Evolutionary conservation across 2,797 vertebrate species (phyloP), one percentile per base, ranked within the genome.

Genomic region (Dipus sagitta): DNA sequence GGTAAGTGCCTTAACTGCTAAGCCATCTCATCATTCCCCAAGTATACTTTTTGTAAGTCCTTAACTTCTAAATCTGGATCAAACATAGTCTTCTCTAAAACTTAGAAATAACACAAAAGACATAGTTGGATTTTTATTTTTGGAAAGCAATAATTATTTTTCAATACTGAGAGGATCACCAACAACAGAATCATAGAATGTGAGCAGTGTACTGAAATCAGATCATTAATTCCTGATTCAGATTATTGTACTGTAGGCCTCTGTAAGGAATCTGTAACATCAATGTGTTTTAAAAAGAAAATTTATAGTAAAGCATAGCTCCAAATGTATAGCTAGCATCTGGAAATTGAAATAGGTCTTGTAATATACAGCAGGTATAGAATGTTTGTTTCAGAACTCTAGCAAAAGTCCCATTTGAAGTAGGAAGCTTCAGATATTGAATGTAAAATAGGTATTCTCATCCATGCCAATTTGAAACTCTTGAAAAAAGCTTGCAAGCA

Each of bases 31-130:
- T 11, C 47, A 47, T 9, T 47, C 47, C 47, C 47, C 11, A 15
- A 58, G 54, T 58, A 58, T 58, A 17, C 13, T 58, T 58, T 58
- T 58, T 58, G 17, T 68, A 67, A 64, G 70, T 20, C 72, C 64
- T 62, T 23, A 86, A 75, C 9, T 82, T 92, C 38, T 85, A 92
- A 65, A 79, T 86, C 42, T 34, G 10, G 13, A 58, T 92, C 65
- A 88, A 60, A 28, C 28, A 90, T 34, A 58, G 4, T 60, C 70
- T 94, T 87, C 38, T 76, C 58, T 70, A 64, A 74, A 62, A 78
- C 21, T 78, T 88, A 60, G 34, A 86, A 92, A 30, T 92, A 34
- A 88, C 62, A 70, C 18, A 58, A 95, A 92, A 91, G 58, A 72
- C 13, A 75, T 8, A 18, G 30, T 86, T 84, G 26, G 15, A 12